A percentile compares a stretch with the other conserved stretches of the same genome.
These are phyloP conservation scores for Umimayanthus chanpuru DNA, from an alignment of 92 coral and sea anemone species.

Conservation along the genomic window DNA sequence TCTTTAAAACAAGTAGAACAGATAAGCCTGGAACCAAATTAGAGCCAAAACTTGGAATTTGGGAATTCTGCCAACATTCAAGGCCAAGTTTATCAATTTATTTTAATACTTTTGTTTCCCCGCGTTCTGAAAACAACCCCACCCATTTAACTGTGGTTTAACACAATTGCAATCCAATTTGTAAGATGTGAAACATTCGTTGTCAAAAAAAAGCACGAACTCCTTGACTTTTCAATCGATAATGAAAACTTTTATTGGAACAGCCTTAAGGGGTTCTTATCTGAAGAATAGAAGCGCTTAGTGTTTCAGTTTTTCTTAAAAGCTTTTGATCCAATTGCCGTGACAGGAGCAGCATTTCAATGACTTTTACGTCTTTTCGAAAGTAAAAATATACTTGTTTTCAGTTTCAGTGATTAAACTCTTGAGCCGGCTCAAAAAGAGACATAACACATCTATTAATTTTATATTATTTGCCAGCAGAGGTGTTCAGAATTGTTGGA, in stretches of 20 bases:
- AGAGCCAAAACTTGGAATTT: background rate
- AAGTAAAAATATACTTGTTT: too few species aligned
- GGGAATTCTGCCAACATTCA: background rate
- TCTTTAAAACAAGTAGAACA: background rate
- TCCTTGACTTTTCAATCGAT: background rate
- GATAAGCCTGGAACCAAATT: background rate
- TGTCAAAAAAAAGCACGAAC: too few species aligned
- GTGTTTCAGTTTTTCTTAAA: too few species aligned
- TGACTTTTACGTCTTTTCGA: background rate
- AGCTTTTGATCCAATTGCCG: too few species aligned
- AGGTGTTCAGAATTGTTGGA: background rate
- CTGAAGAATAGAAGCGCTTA: too few species aligned
- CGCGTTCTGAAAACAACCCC: background rate
- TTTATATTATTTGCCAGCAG: too few species aligned
- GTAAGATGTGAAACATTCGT: background rate
- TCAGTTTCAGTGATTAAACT: background rate
- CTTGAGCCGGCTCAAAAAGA: background rate
- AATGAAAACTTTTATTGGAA: background rate
- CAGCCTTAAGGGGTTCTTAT: too few species aligned
- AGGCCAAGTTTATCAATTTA: background rate
- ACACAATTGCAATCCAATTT: background rate
- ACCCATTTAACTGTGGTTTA: background rate
- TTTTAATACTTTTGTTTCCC: background rate
- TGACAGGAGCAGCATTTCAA: too few species aligned
- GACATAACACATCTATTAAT: background rate